phyloP scores from a whole-genome alignment of 2,113 vertebrate species.

The Ibidorhyncha struthersii region DNA sequence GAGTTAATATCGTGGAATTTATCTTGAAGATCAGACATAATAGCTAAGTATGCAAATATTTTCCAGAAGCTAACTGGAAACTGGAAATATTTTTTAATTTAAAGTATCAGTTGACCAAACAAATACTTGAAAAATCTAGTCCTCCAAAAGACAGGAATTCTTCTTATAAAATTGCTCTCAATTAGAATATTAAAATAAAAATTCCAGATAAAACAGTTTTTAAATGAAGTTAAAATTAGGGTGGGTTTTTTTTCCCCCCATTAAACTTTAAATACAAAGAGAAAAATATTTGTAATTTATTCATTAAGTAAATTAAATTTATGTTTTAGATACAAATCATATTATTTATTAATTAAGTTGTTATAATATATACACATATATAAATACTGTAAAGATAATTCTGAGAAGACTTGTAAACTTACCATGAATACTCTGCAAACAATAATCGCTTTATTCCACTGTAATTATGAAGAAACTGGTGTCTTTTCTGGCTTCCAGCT shows the following conservation, averaged over 20 bases:
- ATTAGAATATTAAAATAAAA: background rate
- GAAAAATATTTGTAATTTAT: background rate
- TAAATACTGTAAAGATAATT: background rate
- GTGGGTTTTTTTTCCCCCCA: background rate
- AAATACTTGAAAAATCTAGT: background rate
- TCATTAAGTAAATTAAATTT: background rate
- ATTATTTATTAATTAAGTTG: background rate
- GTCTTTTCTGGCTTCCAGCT: background rate
- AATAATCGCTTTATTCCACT: background rate
- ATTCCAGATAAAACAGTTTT: background rate
- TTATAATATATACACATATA: background rate
- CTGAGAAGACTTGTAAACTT: background rate
- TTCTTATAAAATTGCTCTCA: background rate
- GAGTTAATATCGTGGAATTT: background rate
- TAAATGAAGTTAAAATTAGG: background rate
- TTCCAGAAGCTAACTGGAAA: background rate
- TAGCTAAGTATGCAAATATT: background rate
- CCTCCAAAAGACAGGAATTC: background rate
- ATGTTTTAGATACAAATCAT: background rate
- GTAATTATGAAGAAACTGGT: background rate
- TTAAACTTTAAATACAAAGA: background rate
- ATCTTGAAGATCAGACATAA: background rate
- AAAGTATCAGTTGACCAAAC: background rate
- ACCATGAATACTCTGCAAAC: background rate
- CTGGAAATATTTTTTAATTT: background rate